Evolutionary conservation across 2,797 vertebrate species (phyloP).

Genomic region (Thripadectes ignobilis): DNA sequence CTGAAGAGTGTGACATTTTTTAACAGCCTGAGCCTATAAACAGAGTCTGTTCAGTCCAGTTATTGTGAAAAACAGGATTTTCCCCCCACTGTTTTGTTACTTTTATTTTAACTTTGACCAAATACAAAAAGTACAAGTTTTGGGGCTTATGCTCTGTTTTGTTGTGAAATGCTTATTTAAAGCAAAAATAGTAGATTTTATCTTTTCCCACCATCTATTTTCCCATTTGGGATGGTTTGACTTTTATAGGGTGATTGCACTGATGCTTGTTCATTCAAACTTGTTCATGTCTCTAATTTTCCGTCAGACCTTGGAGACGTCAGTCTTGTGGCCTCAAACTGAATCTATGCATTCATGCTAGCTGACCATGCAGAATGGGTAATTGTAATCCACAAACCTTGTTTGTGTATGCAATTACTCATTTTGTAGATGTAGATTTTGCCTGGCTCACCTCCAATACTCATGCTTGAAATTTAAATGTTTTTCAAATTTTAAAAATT

Average conservation of each 20-base stretch:
- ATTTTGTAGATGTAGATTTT: neutral
- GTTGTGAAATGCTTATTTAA: constrained; percentile 33
- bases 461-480: neutral
- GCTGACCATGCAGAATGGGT: neutral
- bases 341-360: neutral
- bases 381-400: neutral
- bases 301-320: neutral
- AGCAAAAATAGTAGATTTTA: neutral
- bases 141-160: neutral
- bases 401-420: neutral
- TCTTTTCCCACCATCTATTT: constrained; percentile 8
- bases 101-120: neutral
- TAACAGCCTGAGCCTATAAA: neutral
- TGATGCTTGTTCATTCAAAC: neutral
- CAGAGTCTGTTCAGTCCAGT: neutral
- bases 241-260: neutral
- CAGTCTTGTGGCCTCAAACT: neutral
- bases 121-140: neutral
- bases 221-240: neutral
- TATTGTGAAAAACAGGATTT: neutral
- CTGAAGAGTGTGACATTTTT: neutral
- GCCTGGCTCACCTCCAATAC: neutral
- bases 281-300: neutral
- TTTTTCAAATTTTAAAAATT: neutral
- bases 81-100: neutral